Evolutionary conservation across 2,797 vertebrate genomes (phyloP).

Genomic region (Echeneis naucrates): DNA sequence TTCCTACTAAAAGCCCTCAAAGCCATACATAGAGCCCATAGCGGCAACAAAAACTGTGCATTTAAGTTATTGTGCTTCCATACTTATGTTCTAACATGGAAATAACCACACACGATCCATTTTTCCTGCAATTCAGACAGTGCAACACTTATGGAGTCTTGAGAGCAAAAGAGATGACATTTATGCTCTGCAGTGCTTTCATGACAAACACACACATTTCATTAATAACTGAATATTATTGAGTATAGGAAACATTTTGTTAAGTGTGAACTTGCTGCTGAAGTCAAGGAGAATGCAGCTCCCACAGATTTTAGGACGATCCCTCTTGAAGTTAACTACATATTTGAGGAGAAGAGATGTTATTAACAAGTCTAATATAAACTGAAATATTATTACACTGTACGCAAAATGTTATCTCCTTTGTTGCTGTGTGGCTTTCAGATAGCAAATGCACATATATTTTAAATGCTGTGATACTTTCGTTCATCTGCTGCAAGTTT

Average conservation of each 20-base stretch:
- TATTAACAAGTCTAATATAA: neutral
- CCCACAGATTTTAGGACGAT: constrained; percentile 4
- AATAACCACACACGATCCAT: neutral
- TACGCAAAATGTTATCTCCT: neutral
- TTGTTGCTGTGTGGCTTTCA: neutral
- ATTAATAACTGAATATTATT: neutral
- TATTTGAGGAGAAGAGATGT: neutral
- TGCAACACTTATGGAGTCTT: neutral
- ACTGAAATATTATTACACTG: neutral
- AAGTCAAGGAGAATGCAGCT: constrained; percentile 17
- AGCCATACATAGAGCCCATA: no score
- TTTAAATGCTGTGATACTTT: neutral
- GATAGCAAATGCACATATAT: neutral
- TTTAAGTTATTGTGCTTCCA: neutral
- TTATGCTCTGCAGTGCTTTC: neutral
- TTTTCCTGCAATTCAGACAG: neutral
- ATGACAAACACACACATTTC: neutral
- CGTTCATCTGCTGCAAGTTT: neutral
- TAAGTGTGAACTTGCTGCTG: constrained; percentile 1
- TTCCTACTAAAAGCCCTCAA: neutral
- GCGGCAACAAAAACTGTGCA: neutral
- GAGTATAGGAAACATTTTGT: neutral
- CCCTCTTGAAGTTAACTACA: neutral
- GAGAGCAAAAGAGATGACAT: neutral
- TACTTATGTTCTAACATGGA: neutral